Base-by-base conservation (phyloP, 2,888 invertebrate genomes). In the Calameuta filiformis region DNA sequence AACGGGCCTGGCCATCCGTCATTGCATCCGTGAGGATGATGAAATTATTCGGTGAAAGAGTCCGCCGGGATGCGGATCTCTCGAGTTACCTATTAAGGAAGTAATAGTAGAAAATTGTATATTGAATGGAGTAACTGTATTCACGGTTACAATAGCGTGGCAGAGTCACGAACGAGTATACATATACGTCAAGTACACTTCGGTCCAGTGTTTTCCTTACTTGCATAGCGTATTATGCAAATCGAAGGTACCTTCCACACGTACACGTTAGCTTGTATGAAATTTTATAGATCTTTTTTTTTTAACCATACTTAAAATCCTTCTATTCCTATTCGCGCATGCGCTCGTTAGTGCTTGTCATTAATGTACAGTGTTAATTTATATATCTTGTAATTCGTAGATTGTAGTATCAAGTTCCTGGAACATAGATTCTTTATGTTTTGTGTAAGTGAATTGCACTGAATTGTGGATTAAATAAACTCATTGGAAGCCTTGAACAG, bases 41-140 rank as follows among this genome's bases (percentile, higher is more conserved):
- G 23, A 56, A 56, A 56, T 56, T 56, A 56, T 23, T 56, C 56
- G 56, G 56, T 56, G 56, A 56, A 56, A 56, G 56, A 56, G 56
- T 56, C 23, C 23, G 23, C 56, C 56, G 23, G 23, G 23, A 31
- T 31, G 31, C 31, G 34, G 23, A 71, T 71, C 71, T 71, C 12
- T 31, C 31, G 4, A 71, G 23, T 23, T 33, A 71, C 31, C 15
- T 33, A 71, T 71, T 34, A 71, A 34, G 71, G 56, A 80, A 76
- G 77, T 71, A 80, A 71, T 71, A 71, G 71, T 71, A 71, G 34
- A 71, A 71, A 56, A 56, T 15, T 71, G 31, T 71, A 71, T 77
- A 76, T 76, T 76, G 69, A 75, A 76, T 68, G 30, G 73, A 76
- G 78, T 76, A 78, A 76, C 76, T 78, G 78, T 76, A 73, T 78